These are phyloP conservation scores for Cosmia trapezina DNA, from an alignment of 2,888 invertebrate species.

Conservation along the genomic window DNA sequence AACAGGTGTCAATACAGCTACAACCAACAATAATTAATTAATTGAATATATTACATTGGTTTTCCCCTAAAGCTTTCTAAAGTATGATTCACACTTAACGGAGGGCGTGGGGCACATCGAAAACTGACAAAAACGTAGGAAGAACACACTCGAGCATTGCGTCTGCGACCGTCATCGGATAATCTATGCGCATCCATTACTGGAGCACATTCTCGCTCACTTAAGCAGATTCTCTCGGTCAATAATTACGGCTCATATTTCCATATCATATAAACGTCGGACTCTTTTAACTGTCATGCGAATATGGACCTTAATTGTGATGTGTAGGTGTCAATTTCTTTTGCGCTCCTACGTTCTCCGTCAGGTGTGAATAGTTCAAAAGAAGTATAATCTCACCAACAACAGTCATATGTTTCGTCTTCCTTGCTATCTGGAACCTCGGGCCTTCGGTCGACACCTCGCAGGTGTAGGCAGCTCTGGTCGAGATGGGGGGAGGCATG, in stretches of 20 bases:
- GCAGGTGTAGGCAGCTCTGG: constrained; percentile 84
- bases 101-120: not conserved
- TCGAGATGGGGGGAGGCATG: constrained; percentile 85
- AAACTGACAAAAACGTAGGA: not conserved
- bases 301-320: not conserved
- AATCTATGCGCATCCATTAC: constrained; percentile 16
- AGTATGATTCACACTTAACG: constrained; percentile 6
- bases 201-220: constrained; percentile 7
- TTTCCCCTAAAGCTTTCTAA: not conserved
- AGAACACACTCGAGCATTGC: not conserved
- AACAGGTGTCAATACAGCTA: not conserved
- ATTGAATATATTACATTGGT: not conserved
- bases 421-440: constrained; percentile 85
- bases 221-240: constrained; percentile 32
- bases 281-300: not conserved
- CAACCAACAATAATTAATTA: not conserved
- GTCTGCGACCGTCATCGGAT: not conserved
- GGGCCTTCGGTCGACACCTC: constrained; percentile 88
- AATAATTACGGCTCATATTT: constrained; percentile 28
- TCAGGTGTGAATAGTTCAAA: not conserved
- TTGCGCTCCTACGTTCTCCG: not conserved
- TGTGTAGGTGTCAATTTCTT: not conserved
- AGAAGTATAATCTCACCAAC: constrained; percentile 78
- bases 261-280: constrained; percentile 5
- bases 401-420: constrained; percentile 88